Conservation (phyloP, 23 tunicate species). For the Ciona savignyi region DNA sequence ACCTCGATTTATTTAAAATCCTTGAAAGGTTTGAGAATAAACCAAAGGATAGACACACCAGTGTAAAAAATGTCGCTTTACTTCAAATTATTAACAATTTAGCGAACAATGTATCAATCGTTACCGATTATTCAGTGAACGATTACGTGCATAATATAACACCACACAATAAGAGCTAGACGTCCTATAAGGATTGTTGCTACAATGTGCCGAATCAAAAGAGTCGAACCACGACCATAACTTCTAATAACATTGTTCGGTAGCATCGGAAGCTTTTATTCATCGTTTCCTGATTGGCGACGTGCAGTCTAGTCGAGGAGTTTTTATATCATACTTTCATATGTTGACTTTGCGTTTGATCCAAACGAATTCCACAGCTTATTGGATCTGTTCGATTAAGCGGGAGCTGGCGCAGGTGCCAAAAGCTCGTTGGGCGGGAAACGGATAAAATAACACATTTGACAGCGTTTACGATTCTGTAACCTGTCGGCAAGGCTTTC, state of each 20-base stretch:
- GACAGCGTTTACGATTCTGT: neutral
- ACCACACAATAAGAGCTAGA: no score
- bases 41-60: no score
- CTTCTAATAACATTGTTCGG: conserved; percentile 15
- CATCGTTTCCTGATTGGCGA: conserved; percentile 28
- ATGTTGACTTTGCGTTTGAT: conserved; percentile 20
- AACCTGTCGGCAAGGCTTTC: neutral
- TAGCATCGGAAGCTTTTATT: conserved; percentile 13
- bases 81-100: no score
- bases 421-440: neutral
- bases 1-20: neutral
- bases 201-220: neutral
- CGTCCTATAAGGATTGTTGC: neutral
- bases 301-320: conserved; percentile 15
- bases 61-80: no score
- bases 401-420: conserved; percentile 1
- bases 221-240: neutral
- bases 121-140: no score
- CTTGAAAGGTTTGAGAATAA: no score
- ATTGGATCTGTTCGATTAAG: neutral
- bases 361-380: conserved; percentile 5
- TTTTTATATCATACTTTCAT: conserved; percentile 4
- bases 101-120: no score
- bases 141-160: no score
- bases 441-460: neutral